Percentiles rank a stretch among this genome's conserved stretches.
Evolutionary conservation across 2,888 invertebrate species (phyloP).

Genomic region (Diaperis boleti): DNA sequence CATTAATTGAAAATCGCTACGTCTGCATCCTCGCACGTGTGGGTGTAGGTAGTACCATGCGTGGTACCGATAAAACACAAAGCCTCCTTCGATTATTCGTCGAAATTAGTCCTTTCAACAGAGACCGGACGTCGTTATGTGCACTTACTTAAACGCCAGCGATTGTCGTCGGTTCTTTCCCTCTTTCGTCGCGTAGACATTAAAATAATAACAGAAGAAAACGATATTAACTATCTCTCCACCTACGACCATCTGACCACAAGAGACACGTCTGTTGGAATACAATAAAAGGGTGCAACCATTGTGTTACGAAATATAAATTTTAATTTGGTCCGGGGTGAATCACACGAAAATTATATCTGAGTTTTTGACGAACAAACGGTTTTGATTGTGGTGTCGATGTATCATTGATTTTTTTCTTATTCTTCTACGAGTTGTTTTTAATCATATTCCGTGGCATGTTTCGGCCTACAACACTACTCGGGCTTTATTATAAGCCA

Average conservation of each 20-base stretch:
- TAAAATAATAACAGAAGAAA: slow-evolving; percentile 44
- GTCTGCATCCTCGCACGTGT: slow-evolving; percentile 45
- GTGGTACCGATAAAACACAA: slow-evolving; percentile 43
- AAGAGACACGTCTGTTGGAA: slow-evolving; percentile 37
- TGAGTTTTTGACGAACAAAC: slow-evolving; percentile 3
- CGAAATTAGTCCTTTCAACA: slow-evolving; percentile 51
- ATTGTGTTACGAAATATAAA: slow-evolving; percentile 43
- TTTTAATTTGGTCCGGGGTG: slow-evolving; percentile 28
- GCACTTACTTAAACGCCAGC: slow-evolving; percentile 49
- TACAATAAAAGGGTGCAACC: slow-evolving; percentile 52
- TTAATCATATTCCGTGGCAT: slow-evolving; percentile 38
- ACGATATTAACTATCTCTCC: slow-evolving; percentile 29
- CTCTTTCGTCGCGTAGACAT: slow-evolving; percentile 44
- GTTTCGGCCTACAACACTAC: slow-evolving; percentile 39
- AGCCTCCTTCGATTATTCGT: no score
- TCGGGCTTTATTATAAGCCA: slow-evolving; percentile 41
- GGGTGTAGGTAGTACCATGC: no score
- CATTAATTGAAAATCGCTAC: slow-evolving; percentile 46
- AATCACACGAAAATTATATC: slow-evolving; percentile 25
- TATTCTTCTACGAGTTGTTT: slow-evolving; percentile 1
- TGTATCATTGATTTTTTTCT: slow-evolving; percentile 27
- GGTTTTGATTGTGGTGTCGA: slow-evolving; percentile 9
- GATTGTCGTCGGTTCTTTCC: slow-evolving; percentile 49
- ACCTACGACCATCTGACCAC: slow-evolving; percentile 13
- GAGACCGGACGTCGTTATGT: slow-evolving; percentile 50